Evolutionary conservation across 2,113 vertebrate genomes (phyloP).

Genomic region (Actenoides lindsayi): DNA sequence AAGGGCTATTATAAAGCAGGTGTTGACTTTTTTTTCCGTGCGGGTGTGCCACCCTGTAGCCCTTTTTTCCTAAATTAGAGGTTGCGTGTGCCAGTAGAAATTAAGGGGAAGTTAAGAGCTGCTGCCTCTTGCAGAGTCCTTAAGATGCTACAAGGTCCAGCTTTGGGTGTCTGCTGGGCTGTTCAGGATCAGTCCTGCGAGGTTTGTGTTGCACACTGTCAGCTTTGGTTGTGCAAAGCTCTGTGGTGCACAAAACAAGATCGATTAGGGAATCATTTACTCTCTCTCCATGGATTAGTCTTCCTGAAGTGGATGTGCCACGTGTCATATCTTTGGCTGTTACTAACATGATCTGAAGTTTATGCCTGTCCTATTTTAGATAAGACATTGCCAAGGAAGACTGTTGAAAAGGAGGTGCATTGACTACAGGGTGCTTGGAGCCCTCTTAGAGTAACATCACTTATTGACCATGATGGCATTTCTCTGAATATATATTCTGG

Average conservation of each 20-base stretch:
- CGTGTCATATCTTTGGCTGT: background rate
- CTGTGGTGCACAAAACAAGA: background rate
- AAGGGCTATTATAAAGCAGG: background rate
- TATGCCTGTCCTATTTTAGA: background rate
- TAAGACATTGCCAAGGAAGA: background rate
- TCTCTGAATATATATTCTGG: constrained; percentile 32
- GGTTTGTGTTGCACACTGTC: background rate
- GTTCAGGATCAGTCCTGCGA: background rate
- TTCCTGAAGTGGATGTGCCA: background rate
- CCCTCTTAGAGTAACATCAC: background rate
- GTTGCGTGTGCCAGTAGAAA: background rate
- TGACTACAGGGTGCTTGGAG: background rate
- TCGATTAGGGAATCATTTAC: background rate
- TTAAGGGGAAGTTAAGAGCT: background rate
- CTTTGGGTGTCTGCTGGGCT: background rate
- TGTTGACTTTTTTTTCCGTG: background rate
- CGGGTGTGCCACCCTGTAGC: background rate
- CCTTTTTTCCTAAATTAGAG: background rate
- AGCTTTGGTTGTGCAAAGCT: rapidly evolving
- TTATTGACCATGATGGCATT: constrained; percentile 15
- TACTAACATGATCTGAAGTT: background rate
- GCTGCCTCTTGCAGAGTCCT: background rate
- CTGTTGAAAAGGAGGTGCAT: background rate
- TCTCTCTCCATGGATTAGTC: background rate
- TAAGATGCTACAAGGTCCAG: background rate